phyloP scores from a whole-genome alignment of 2,888 invertebrate genomes.

The Cancer borealis region DNA sequence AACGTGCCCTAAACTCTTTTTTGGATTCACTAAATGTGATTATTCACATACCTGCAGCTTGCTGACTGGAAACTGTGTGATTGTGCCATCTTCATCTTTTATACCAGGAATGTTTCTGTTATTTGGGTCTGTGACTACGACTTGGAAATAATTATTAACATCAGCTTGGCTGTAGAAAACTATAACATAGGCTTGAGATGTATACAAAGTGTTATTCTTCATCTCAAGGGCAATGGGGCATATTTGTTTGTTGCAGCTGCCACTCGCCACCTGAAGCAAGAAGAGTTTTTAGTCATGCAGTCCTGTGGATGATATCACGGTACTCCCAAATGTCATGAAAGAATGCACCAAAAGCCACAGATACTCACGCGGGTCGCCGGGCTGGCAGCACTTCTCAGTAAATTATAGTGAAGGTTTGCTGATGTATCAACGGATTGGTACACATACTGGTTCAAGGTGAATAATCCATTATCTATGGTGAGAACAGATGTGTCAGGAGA shows the following conservation, averaged over 20 bases:
- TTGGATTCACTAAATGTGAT: neutral
- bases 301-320: neutral
- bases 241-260: neutral
- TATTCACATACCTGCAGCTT: neutral
- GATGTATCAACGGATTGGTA: slow-evolving; percentile 40
- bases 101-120: neutral
- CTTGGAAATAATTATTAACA: neutral
- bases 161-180: neutral
- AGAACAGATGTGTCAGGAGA: slow-evolving; percentile 42
- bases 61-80: neutral
- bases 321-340: neutral
- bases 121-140: neutral
- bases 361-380: neutral
- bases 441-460: neutral
- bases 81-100: neutral
- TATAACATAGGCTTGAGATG: neutral
- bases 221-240: neutral
- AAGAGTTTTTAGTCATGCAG: neutral
- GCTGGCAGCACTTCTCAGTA: slow-evolving; percentile 26
- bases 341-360: neutral
- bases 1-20: neutral
- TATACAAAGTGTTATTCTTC: slow-evolving; percentile 3
- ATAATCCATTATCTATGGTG: neutral
- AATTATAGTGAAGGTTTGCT: neutral
- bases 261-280: slow-evolving; percentile 43